Evolutionary conservation across 1,140 invertebrate species (phyloP).

Genomic region (Solenopsis invicta): DNA sequence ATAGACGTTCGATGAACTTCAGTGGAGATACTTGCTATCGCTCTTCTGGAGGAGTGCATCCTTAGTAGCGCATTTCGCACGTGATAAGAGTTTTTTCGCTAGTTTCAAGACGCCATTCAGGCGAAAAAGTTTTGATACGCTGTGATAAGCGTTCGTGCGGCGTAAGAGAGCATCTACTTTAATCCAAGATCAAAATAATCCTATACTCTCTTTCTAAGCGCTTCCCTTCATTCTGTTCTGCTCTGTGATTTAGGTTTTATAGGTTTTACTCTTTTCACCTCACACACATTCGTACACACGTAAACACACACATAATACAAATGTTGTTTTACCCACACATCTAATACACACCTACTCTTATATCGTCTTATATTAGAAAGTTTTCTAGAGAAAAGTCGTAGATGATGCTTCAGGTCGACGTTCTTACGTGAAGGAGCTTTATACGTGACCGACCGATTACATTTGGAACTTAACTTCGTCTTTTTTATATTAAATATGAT

Average conservation of each 20-base stretch:
- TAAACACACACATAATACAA: neutral
- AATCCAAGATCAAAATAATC: constrained; percentile 47
- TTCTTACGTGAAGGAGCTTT: neutral
- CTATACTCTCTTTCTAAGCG: neutral
- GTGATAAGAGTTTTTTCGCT: neutral
- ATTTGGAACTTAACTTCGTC: constrained; percentile 15
- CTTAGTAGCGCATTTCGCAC: neutral
- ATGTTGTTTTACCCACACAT: neutral
- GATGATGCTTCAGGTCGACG: neutral
- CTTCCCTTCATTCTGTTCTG: neutral
- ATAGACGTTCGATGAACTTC: neutral
- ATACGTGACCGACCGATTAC: neutral
- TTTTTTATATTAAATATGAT: neutral
- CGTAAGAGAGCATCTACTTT: constrained; percentile 16
- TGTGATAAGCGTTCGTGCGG: neutral
- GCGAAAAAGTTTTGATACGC: constrained; percentile 1
- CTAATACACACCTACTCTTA: neutral
- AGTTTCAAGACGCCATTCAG: neutral
- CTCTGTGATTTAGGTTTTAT: constrained; percentile 42
- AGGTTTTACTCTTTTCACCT: neutral
- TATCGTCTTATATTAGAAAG: constrained; percentile 38
- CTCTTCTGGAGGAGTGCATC: neutral
- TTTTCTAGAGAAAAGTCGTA: constrained; percentile 13
- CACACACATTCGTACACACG: neutral
- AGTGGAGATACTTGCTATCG: neutral